A percentile compares a stretch with the other conserved stretches of the same genome.
These are phyloP conservation scores for Microctonus hyperodae DNA, from an alignment of 2,888 invertebrate genomes.

Conservation along the genomic window DNA sequence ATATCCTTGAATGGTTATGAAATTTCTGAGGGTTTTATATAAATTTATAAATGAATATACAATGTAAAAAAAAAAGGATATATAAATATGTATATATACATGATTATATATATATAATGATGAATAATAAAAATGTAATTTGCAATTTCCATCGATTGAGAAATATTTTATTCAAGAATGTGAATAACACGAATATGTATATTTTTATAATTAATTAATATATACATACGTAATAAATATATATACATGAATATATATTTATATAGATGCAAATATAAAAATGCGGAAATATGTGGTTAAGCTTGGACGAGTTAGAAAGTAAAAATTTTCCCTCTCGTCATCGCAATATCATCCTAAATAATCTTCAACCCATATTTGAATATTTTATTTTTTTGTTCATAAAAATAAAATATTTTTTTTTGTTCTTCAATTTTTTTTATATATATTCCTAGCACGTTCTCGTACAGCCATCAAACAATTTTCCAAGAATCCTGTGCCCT, in stretches of 20 bases:
- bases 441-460: background rate
- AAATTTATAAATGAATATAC: background rate
- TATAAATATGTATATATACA: too few species aligned
- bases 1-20: conserved; percentile 13
- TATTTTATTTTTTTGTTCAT: background rate
- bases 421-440: background rate
- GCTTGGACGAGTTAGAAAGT: conserved; percentile 15
- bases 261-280: background rate
- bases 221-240: background rate
- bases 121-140: background rate
- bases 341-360: background rate
- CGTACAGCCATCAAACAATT: background rate
- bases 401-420: background rate
- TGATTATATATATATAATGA: background rate
- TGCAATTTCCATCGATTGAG: background rate
- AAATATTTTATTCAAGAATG: background rate
- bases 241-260: too few species aligned
- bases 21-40: background rate
- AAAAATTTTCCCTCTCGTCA: background rate
- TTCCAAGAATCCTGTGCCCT: background rate
- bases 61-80: too few species aligned
- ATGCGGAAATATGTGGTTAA: conserved; percentile 4
- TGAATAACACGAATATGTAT: background rate
- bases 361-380: background rate
- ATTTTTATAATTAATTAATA: background rate